These are phyloP conservation scores for Exephanes ischioxanthus DNA, from an alignment of 2,888 invertebrate genomes.

Conservation along the genomic window DNA sequence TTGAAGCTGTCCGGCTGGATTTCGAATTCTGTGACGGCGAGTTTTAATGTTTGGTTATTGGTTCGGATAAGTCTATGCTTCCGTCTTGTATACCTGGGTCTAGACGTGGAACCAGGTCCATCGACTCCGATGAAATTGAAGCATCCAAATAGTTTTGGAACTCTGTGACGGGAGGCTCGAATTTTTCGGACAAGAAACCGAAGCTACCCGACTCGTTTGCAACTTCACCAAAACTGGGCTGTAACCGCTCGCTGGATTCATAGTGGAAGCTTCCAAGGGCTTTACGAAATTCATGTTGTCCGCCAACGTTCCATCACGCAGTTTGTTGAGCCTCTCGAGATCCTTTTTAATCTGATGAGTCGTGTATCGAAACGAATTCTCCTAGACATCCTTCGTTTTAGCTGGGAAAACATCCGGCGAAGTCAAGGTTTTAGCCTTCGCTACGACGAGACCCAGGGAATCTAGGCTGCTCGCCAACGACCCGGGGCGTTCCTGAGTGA, in stretches of 20 bases:
- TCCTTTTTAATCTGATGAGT: constrained; percentile 88
- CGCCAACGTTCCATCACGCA: constrained; percentile 69
- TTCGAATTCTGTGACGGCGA: no score
- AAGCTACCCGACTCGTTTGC: not conserved
- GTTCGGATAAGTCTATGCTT: no score
- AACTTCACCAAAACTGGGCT: not conserved
- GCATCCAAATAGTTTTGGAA: not conserved
- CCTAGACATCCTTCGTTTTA: no score
- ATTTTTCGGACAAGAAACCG: not conserved
- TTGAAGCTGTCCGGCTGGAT: not conserved
- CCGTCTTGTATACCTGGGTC: no score
- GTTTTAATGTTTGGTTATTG: no score
- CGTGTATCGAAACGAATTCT: constrained; percentile 84
- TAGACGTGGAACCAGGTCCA: no score
- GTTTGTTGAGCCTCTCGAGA: constrained; percentile 85
- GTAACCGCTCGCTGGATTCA: not conserved
- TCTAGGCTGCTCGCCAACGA: no score
- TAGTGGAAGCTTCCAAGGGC: not conserved
- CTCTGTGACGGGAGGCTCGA: not conserved
- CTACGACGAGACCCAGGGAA: no score
- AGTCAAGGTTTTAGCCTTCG: no score
- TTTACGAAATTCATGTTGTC: constrained; percentile 21
- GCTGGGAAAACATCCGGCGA: not conserved
- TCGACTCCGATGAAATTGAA: no score
- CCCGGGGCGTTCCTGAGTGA: not conserved